Percentiles rank a stretch among this genome's conserved stretches.
These are phyloP conservation scores for Catotricha subobsoleta DNA, from an alignment of 2,888 invertebrate genomes.

Conservation along the genomic window DNA sequence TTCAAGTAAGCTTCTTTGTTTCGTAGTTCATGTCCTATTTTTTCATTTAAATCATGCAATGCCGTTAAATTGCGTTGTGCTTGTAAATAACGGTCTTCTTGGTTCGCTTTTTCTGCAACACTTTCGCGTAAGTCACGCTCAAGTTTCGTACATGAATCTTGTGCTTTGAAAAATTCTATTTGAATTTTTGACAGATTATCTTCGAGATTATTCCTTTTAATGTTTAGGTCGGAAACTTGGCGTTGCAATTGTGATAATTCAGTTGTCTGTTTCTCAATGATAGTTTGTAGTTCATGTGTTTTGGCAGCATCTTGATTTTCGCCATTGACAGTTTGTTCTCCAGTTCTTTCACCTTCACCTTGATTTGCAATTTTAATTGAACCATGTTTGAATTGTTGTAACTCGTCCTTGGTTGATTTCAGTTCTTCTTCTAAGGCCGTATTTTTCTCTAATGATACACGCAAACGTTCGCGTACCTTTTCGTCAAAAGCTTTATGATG, in stretches of 20 bases:
- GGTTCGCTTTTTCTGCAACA: constrained; percentile 87
- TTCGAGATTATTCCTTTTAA: constrained; percentile 75
- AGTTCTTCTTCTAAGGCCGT: constrained; percentile 93
- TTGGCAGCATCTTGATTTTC: constrained; percentile 30
- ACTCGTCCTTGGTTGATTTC: constrained; percentile 87
- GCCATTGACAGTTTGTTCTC: constrained; percentile 22
- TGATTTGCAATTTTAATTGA: constrained; percentile 36
- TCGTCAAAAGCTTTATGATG: constrained; percentile 99
- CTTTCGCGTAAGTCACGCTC: constrained; percentile 85
- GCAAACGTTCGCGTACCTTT: constrained; percentile 93
- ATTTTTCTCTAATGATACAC: constrained; percentile 91
- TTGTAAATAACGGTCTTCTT: constrained; percentile 94
- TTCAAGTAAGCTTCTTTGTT: constrained; percentile 96
- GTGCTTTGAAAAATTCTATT: constrained; percentile 81
- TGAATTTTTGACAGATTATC: constrained; percentile 73
- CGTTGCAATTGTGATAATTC: constrained; percentile 85
- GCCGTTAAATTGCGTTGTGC: constrained; percentile 97
- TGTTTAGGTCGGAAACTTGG: constrained; percentile 73
- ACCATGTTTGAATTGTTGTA: constrained; percentile 67
- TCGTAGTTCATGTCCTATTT: constrained; percentile 91
- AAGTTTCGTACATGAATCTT: constrained; percentile 79
- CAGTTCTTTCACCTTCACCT: constrained; percentile 32
- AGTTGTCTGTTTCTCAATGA: constrained; percentile 75
- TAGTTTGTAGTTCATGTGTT: constrained; percentile 66
- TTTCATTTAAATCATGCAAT: constrained; percentile 94